Percentiles rank a stretch among this genome's conserved stretches.
Conservation (phyloP, 2,888 invertebrate species). For the Calameuta idolon region DNA sequence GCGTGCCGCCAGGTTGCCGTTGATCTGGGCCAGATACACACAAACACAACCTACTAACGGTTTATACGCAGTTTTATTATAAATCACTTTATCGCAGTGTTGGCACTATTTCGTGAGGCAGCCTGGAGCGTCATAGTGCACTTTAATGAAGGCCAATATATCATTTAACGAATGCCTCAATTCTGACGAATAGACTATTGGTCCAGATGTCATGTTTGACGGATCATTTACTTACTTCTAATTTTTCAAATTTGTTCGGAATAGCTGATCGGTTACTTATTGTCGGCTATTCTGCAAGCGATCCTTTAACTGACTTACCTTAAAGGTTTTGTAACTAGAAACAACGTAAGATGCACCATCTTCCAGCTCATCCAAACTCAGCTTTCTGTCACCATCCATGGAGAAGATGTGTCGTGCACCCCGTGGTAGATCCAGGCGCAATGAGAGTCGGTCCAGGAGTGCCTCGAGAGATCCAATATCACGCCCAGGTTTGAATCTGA, state of each 20-base stretch:
- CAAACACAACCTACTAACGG: constrained; percentile 30
- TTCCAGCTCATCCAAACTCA: constrained; percentile 85
- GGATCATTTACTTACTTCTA: too few species aligned
- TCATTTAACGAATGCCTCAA: too few species aligned
- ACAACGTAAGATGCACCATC: constrained; percentile 95
- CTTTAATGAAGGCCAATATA: too few species aligned
- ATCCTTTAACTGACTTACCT: constrained; percentile 72
- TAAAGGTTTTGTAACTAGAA: constrained; percentile 91
- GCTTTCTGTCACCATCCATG: constrained; percentile 90
- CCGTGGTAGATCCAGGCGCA: constrained; percentile 87
- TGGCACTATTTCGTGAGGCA: neutral
- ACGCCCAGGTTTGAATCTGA: constrained; percentile 84
- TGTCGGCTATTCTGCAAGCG: neutral
- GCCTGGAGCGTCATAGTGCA: too few species aligned
- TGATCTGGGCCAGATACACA: constrained; percentile 66
- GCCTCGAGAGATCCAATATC: constrained; percentile 89
- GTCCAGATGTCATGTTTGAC: too few species aligned
- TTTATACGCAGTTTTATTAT: constrained; percentile 41
- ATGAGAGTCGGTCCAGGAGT: constrained; percentile 86
- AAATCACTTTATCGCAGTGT: constrained; percentile 29
- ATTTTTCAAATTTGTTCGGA: too few species aligned
- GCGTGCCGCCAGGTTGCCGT: constrained; percentile 58
- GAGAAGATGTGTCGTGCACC: constrained; percentile 93
- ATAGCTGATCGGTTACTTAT: neutral
- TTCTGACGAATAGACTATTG: too few species aligned